Base-by-base conservation (phyloP, 35 echinoderm and acorn worm genomes). In the Apostichopus japonicus region DNA sequence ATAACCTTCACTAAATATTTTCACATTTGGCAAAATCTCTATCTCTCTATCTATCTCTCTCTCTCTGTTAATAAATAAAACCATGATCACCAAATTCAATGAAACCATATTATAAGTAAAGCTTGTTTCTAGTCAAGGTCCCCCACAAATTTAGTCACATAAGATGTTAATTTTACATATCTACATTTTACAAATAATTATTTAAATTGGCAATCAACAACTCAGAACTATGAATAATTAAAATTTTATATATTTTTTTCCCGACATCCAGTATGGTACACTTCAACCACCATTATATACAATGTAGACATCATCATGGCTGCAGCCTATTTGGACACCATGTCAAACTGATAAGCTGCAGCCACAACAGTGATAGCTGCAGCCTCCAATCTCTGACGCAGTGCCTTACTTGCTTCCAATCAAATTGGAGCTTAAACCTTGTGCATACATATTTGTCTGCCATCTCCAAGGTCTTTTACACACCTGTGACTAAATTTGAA, bases 151-250 rank as follows among this genome's bases (percentile, higher is more conserved):
- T 0, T 67, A 0, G 63, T 67, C 33, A 67, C 33, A 67, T 67
- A 67, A 67, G 63, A 67, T 67, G 63, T 67, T 67, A 67, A 67
- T 67, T 67, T 67, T 75, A 19, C n/a, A 75, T 7, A 15, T 75
- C 71, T n/a, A 75, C 71, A 21, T 75, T 75, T 75, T 75, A 75
- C 71, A 75, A 75, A 75, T n/a, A 67, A 67, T 67, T 67, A 67
- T 67, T 8, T 15, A 0, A 67, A 19, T 67, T 67, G 63, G 63
- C 63, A 67, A 67, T 19, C 33, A 44, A 44, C 0, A 44, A 44
- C 33, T 44, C 33, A 44, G 33, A 44, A 44, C 33, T 44, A 44
- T 44, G 33, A 67, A 67, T 19, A 67, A 67, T 67, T 19, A 15
- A 44, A 44, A 67, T 67, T 67, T 67, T 67, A 67, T 15, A 15